These are phyloP conservation scores for Drepanosiphum platanoidis DNA, from an alignment of 2,888 invertebrate genomes.

Conservation along the genomic window DNA sequence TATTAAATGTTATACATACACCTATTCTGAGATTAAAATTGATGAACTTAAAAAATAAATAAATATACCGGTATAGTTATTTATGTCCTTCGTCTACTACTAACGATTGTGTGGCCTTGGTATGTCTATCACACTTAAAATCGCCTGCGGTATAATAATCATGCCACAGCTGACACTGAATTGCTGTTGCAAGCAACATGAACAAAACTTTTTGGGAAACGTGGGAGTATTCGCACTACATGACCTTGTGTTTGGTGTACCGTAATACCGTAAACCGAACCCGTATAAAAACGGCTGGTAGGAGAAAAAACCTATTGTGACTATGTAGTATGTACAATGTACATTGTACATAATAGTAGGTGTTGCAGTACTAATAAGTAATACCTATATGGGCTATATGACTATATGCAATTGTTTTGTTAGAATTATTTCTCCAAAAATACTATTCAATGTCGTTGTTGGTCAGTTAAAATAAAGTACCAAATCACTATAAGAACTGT, in stretches of 20 bases:
- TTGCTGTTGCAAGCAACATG: not conserved
- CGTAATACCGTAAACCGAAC: slow-evolving; percentile 13
- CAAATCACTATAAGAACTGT: not conserved
- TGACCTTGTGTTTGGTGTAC: slow-evolving; percentile 47
- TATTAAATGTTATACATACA: not conserved
- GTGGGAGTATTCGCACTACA: slow-evolving; percentile 37
- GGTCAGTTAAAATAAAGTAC: not conserved
- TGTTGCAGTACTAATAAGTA: not conserved
- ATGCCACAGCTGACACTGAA: not conserved
- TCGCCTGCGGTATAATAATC: not conserved
- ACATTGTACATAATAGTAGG: not conserved
- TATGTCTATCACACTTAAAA: slow-evolving; percentile 22
- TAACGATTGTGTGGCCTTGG: slow-evolving; percentile 17
- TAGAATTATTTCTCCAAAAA: not conserved
- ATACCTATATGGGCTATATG: not conserved
- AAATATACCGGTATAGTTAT: not conserved
- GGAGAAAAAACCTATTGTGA: not conserved
- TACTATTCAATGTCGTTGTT: not conserved
- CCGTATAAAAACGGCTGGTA: not conserved
- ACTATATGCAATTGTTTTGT: not conserved
- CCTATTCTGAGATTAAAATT: not conserved
- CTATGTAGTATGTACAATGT: too few relatives aligned
- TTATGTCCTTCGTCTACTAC: slow-evolving; percentile 28
- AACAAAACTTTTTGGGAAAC: slow-evolving; percentile 38
- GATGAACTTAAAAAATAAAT: not conserved